A percentile compares a stretch with the other conserved stretches of the same genome.
Conservation (phyloP, 2,888 invertebrate genomes). For the Xylota segnis region DNA sequence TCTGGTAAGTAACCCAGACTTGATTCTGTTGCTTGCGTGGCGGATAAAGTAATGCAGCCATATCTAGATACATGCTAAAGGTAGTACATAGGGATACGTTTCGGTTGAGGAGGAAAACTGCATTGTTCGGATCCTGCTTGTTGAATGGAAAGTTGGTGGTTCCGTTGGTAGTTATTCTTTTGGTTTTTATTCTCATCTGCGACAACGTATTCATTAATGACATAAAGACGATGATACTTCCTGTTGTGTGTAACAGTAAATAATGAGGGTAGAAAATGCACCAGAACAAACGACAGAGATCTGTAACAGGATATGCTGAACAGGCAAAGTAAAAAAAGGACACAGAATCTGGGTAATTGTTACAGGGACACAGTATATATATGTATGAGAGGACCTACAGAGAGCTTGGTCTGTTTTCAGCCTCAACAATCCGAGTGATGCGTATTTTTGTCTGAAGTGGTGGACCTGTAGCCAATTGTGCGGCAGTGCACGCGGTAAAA, state of each 20-base stretch:
- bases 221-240: constrained; percentile 52
- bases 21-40: constrained; percentile 13
- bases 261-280: constrained; percentile 55
- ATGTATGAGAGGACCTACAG: background rate
- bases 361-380: constrained; percentile 21
- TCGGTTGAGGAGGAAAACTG: background rate
- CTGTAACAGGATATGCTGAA: constrained; percentile 41
- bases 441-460: background rate
- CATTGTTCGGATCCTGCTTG: constrained; percentile 18
- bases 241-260: constrained; percentile 55
- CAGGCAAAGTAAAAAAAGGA: background rate
- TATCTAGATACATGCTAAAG: background rate
- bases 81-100: background rate
- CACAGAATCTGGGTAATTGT: constrained; percentile 53
- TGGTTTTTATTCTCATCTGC: constrained; percentile 11
- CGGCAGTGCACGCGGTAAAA: background rate
- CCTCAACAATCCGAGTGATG: background rate
- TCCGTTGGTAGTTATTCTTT: constrained; percentile 4
- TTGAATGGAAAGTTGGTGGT: constrained; percentile 14
- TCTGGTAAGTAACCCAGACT: constrained; percentile 26
- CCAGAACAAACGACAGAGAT: constrained; percentile 27
- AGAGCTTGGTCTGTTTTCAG: background rate
- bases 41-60: constrained; percentile 14
- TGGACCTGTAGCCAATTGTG: constrained; percentile 3
- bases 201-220: constrained; percentile 51